Evolutionary conservation across 2,113 vertebrate genomes (phyloP).

Genomic region (Calyptommatus sinebrachiatus): DNA sequence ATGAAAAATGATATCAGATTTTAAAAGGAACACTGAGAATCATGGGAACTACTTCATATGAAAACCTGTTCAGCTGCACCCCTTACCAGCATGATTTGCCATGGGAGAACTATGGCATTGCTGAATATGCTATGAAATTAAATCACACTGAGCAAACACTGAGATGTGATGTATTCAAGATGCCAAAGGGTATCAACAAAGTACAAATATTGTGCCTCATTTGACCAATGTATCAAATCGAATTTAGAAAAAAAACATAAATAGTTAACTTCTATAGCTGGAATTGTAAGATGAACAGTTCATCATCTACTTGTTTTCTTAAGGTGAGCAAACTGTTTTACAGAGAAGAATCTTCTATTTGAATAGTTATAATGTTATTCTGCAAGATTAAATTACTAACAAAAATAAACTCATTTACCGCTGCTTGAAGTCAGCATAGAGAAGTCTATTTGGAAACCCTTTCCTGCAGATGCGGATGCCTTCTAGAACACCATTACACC

Average conservation of each 20-base stretch:
- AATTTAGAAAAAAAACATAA: background rate
- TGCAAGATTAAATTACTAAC: background rate
- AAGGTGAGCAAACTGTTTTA: too few relatives aligned
- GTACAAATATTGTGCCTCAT: background rate
- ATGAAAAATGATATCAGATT: slow-evolving; percentile 18
- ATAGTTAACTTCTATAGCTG: background rate
- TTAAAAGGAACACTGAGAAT: background rate
- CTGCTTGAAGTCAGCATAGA: slow-evolving; percentile 92
- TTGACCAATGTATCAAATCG: background rate
- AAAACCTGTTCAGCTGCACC: background rate
- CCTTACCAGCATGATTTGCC: background rate
- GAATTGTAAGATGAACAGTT: background rate
- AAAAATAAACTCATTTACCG: slow-evolving; percentile 68
- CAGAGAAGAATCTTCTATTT: too few relatives aligned
- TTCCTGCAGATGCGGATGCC: slow-evolving; percentile 93
- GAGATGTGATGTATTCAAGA: background rate
- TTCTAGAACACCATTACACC: slow-evolving; percentile 90
- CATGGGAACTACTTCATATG: background rate
- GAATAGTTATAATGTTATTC: too few relatives aligned
- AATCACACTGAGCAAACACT: background rate
- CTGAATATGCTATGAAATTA: background rate
- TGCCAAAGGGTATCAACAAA: background rate
- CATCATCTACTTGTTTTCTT: background rate
- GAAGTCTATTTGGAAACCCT: slow-evolving; percentile 91
- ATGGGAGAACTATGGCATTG: background rate